phyloP scores from a whole-genome alignment of 2,113 vertebrate species.

The Macquaria ambigua region DNA sequence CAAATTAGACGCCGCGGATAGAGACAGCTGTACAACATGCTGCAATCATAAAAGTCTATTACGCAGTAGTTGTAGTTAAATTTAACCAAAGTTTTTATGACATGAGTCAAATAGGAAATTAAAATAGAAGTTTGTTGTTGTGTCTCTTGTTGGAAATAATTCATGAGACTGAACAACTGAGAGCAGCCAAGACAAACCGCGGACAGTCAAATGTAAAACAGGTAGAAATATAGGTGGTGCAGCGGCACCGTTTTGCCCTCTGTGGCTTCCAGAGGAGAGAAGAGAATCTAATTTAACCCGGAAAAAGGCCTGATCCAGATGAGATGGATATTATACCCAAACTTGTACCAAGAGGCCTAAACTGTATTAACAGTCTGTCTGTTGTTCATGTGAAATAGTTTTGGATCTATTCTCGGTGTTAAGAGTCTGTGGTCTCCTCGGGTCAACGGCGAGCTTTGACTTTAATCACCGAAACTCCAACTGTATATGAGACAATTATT shows the following conservation, averaged over 20 bases:
- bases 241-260: not conserved
- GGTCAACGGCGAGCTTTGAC: too few species aligned
- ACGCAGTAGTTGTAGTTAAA: not conserved
- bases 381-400: too few species aligned
- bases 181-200: not conserved
- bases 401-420: too few species aligned
- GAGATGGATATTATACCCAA: not conserved
- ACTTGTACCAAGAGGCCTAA: too few species aligned
- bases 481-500: too few species aligned
- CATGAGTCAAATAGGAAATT: not conserved
- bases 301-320: not conserved
- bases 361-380: too few species aligned
- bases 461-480: too few species aligned
- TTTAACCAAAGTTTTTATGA: not conserved
- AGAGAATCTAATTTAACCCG: not conserved
- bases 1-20: not conserved
- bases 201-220: too few species aligned
- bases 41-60: not conserved
- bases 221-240: not conserved
- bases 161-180: not conserved
- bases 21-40: too few species aligned
- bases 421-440: too few species aligned
- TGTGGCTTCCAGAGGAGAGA: not conserved
- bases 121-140: too few species aligned
- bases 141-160: not conserved